Percentiles rank a stretch among this genome's conserved stretches.
These are phyloP conservation scores for Mamestra configurata DNA, from an alignment of 1,140 invertebrate species.

Conservation along the genomic window DNA sequence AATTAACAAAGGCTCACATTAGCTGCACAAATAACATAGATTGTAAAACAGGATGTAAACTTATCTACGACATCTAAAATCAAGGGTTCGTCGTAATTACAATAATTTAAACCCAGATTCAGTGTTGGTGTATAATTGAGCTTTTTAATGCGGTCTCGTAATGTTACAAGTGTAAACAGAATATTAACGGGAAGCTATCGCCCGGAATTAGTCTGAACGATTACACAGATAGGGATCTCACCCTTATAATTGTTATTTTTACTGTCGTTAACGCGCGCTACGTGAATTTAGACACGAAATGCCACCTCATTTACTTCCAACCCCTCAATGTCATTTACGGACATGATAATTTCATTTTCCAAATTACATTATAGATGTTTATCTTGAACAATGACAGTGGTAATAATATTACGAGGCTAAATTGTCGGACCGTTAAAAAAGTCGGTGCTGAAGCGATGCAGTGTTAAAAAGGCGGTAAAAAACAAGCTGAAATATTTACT, in stretches of 20 bases:
- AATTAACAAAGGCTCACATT: conserved; percentile 32
- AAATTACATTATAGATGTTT: conserved; percentile 65
- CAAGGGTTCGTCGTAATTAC: conserved; percentile 38
- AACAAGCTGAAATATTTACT: conserved; percentile 68
- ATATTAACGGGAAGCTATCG: conserved; percentile 58
- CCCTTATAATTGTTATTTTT: conserved; percentile 67
- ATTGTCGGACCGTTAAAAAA: conserved; percentile 67
- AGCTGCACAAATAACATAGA: conserved; percentile 29
- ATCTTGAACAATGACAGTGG: conserved; percentile 56
- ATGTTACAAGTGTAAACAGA: conserved; percentile 61
- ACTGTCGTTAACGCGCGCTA: conserved; percentile 66
- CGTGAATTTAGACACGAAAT: conserved; percentile 65
- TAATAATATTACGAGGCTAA: conserved; percentile 55
- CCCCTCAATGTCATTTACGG: conserved; percentile 57
- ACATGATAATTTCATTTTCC: conserved; percentile 69
- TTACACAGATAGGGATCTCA: conserved; percentile 71
- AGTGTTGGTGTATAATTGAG: conserved; percentile 49
- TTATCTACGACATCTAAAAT: conserved; percentile 44
- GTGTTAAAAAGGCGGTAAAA: conserved; percentile 63
- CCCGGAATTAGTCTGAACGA: conserved; percentile 67
- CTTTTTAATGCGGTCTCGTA: conserved; percentile 45
- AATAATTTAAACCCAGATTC: conserved; percentile 52
- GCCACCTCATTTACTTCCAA: conserved; percentile 61
- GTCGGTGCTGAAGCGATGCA: conserved; percentile 54
- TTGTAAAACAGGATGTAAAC: conserved; percentile 34